Evolutionary conservation across 2,113 vertebrate genomes (phyloP), one percentile per base, ranked within the genome.

Genomic region (Chamaea fasciata): DNA sequence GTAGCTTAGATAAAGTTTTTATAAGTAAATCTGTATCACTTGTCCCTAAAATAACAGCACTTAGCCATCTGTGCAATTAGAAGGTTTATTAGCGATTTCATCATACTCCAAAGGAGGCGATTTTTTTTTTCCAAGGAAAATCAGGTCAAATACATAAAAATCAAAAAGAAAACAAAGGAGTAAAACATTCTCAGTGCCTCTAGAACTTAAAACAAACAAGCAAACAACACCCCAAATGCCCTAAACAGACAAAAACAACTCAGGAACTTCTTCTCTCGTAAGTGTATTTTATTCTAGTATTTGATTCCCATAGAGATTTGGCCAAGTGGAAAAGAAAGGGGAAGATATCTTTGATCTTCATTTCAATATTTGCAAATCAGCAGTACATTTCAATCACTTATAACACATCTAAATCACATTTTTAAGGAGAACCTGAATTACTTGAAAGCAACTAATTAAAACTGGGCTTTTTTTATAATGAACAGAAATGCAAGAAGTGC

Each of bases 381-480:
- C 82, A 87, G 10, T 19, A 76, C 91, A 47, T 65, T 26, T 97
- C 79, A 88, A 44, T 92, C 77, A 96, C 42, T 92, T 96, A 75
- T 73, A 97, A 84, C 64, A 95, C 64, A 94, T 83, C 81, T 95
- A 96, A 97, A 95, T 95, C 88, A 92, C 41, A 90, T 97, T 96
- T 97, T 97, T 95, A 95, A 95, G 89, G 39, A 96, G 63, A 89
- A 97, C n/a, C 53, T 97, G 94, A 96, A 95, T 93, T 96, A 90
- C 78, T 92, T 95, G 76, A 97, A 97, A 96, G 50, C 56, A 96
- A 77, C 44, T 95, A 96, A 96, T 96, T 96, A 95, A 96, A 97
- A 93, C 44, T 77, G 28, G n/a, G 74, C 37, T 87, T 95, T 97
- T 96, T 97, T 96, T 90, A 95, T 77, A 91, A 69, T 84, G 87